Evolutionary conservation across 23 tunicate genomes (phyloP), one percentile per base, ranked within the genome.

Genomic region (Oikopleura dioica): DNA sequence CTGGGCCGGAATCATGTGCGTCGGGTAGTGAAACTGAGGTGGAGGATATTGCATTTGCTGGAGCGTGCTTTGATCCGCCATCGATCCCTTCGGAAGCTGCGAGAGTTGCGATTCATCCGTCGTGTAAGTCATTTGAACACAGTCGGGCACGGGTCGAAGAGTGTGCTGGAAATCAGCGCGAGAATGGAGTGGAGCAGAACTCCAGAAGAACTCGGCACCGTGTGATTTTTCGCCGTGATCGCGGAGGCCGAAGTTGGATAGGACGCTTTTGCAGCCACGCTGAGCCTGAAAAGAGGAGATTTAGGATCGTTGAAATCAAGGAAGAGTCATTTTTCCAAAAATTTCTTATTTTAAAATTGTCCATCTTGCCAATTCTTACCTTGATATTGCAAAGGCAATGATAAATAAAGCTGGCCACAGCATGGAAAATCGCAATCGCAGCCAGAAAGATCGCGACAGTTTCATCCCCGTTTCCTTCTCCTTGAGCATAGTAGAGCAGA

Each of bases 51-150:
- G n/a, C n/a, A n/a, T n/a, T n/a, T n/a, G n/a, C n/a, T n/a, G n/a
- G n/a, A n/a, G n/a, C n/a, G n/a, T n/a, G n/a, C n/a, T n/a, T n/a
- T n/a, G n/a, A n/a, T n/a, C n/a, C n/a, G n/a, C n/a, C n/a, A n/a
- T n/a, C n/a, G n/a, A n/a, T n/a, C n/a, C n/a, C n/a, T n/a, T n/a
- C n/a, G n/a, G n/a, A n/a, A n/a, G n/a, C n/a, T n/a, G n/a, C n/a
- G n/a, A n/a, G n/a, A n/a, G n/a, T n/a, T n/a, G n/a, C n/a, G n/a
- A n/a, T n/a, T n/a, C n/a, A n/a, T n/a, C n/a, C n/a, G 72, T 28
- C 9, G 55, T 44, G 33, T 63, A 63, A 5, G 72, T 63, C 72
- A 63, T 63, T 63, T 63, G 72, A 28, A 63, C 72, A 63, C 72
- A 63, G 26, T 63, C 72, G 72, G 72, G 72, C 2, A 63, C 72